Base-by-base conservation (phyloP, 2,113 vertebrate genomes). In the Emydura subglobosa region DNA sequence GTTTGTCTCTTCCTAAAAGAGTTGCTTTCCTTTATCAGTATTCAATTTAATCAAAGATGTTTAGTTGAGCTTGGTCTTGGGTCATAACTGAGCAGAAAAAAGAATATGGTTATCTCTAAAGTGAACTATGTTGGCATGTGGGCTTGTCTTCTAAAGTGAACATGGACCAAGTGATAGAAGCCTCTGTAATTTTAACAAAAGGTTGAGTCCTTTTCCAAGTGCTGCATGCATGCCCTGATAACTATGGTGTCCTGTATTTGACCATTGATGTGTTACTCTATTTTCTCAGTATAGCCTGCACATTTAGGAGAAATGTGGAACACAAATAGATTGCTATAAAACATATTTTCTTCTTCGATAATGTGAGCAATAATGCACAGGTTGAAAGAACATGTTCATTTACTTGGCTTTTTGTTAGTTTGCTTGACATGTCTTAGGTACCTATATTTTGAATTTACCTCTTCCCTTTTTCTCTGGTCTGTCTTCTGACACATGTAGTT, bases 11-110 rank as follows among this genome's bases (percentile, higher is more conserved):
- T 49, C 83, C 91, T 96, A 59, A 79, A 2, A 94, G 39, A 44
- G 47, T 97, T 88, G 17, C 85, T 95, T 88, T 90, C n/a, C 87
- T 85, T 94, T 91, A 24, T 34, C 86, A 78, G 51, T 39, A 47
- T 88, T 92, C 49, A 81, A 91, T 87, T 49, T 86, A n/a, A 47
- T 39, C 27, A 39, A 57, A 89, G 80, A 57, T 13, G n/a, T n/a
- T 87, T 78, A 79, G 34, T 65, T 92, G 61, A 83, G 81, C n/a
- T 54, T 87, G 55, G 4, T 88, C 78, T 87, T 90, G 55, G 53
- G 82, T 93, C 78, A n/a, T 50, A 86, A 87, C 76, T 78, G 39
- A 87, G 91, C 87, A 90, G 68, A 90, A 68, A 80, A 74, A 93
- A 90, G 47, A 92, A 49, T 29, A 7, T 76, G 76, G 50, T 87